Conservation (phyloP, 2,888 invertebrate genomes). For the Drosophila lutescens region DNA sequence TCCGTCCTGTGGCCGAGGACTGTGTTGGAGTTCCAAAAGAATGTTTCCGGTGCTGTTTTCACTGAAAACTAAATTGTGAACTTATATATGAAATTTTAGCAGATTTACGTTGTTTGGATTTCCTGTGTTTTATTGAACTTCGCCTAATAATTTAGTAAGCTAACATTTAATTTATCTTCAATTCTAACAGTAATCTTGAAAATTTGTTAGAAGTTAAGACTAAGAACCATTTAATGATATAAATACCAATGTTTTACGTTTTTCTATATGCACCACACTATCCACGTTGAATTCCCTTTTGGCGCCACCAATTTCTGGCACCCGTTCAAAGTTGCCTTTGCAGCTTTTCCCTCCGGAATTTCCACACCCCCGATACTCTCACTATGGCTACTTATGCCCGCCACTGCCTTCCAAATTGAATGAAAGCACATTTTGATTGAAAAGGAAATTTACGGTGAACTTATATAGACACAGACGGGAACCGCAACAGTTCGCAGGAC, state of each 20-base stretch:
- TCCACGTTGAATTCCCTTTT: conserved; percentile 44
- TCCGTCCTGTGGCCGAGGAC: conserved; percentile 40
- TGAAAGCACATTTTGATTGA: conserved; percentile 78
- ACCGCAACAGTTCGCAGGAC: conserved; percentile 28
- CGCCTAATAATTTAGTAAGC: too few relatives aligned
- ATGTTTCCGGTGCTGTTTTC: conserved; percentile 40
- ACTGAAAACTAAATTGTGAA: neutral
- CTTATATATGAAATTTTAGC: neutral
- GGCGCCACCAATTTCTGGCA: conserved; percentile 72
- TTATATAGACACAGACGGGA: conserved; percentile 42
- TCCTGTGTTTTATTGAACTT: neutral
- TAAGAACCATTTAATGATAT: neutral
- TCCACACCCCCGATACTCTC: conserved; percentile 28
- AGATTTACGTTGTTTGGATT: neutral
- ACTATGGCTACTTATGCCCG: conserved; percentile 49
- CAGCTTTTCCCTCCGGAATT: conserved; percentile 13
- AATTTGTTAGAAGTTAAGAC: too few relatives aligned
- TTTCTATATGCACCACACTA: conserved; percentile 1
- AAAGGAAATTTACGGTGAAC: conserved; percentile 74
- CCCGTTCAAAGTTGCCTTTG: conserved; percentile 69
- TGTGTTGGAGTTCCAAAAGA: conserved; percentile 60
- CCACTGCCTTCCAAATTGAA: conserved; percentile 64
- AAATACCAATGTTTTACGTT: neutral
- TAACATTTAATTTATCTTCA: too few relatives aligned
- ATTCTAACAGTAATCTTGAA: too few relatives aligned